Base-by-base conservation (phyloP, 2,888 invertebrate species). In the Fabriciana adippe region DNA sequence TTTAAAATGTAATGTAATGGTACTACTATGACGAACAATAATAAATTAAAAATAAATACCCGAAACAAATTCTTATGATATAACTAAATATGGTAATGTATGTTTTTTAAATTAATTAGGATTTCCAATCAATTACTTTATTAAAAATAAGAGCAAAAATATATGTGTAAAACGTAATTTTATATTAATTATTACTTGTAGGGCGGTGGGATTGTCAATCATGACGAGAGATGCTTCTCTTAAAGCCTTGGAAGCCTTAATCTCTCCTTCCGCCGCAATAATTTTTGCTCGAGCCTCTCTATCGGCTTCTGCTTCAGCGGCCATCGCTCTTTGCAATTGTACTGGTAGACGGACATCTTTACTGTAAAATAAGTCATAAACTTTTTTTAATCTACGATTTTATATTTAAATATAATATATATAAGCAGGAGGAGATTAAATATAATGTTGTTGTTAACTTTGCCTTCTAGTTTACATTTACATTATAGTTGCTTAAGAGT, bases 221-320 rank as follows among this genome's bases (percentile, higher is more conserved):
- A 98, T 97, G 62, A 97, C 96, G 78, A 97, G 96, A 2, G 97
- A 96, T 8, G 97, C 97, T 89, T 97, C 97, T 84, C 95, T 96
- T 57, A 98, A 90, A 5, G 97, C 97, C 74, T 95, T 94, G 0
- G 97, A 97, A 1, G 97, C 97, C 81, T 95, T 96, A 90, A 97
- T 96, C 88, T 97, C 97, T 72, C 97, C 97, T 78, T 95, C 95
- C 0, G 95, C 95, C 0, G 95, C 95, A 65, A 96, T 93, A 64
- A 95, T 94, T 88, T 96, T 95, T 8, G 95, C 95, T 55, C 95
- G 82, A n/a, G 95, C 95, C 79, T 95, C 95, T 41, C 95, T 86
- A 55, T 94, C 93, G 0, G 95, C 95, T 76, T 95, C 95, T 0
- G 95, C 95, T 84, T 95, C 95, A 0, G 95, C 95, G 0, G 95